A percentile compares a stretch with the other conserved stretches of the same genome.
Evolutionary conservation across 1,140 invertebrate genomes (phyloP).

Genomic region (Coelopa frigida): DNA sequence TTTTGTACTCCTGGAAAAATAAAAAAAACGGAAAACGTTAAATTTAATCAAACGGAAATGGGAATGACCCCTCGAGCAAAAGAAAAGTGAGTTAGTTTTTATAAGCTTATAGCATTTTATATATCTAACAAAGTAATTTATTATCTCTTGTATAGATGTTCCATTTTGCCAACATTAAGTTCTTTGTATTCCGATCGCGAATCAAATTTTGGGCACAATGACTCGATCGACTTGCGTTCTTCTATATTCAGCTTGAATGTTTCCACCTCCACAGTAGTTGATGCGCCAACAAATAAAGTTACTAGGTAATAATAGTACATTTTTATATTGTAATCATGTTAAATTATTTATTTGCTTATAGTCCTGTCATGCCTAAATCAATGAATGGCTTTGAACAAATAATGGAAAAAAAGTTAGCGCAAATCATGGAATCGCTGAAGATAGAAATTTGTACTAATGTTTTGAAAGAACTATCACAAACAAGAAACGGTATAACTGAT

Average conservation of each 20-base stretch:
- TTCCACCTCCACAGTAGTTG: conserved; percentile 16
- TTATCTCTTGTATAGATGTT: no score
- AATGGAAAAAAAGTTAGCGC: conserved; percentile 9
- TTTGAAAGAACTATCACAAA: no score
- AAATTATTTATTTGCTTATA: no score
- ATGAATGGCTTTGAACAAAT: conserved; percentile 9
- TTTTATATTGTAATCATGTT: conserved; percentile 5
- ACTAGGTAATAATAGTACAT: conserved; percentile 4
- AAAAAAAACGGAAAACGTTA: background rate
- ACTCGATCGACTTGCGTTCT: conserved; percentile 4
- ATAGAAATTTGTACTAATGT: no score
- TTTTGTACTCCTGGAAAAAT: conserved; percentile 14
- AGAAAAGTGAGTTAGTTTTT: conserved; percentile 8
- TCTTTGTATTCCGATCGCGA: no score
- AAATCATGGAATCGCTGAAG: no score
- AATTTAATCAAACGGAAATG: conserved; percentile 17
- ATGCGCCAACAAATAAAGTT: conserved; percentile 1
- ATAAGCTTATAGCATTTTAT: no score
- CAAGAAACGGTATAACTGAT: no score
- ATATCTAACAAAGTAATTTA: no score
- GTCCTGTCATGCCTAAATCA: conserved; percentile 15
- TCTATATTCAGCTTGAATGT: conserved; percentile 14
- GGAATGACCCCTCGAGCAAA: conserved; percentile 15
- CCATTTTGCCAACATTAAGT: no score
- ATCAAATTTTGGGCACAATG: no score